Percentiles rank a stretch among this genome's conserved stretches.
phyloP scores from a whole-genome alignment of 92 coral and sea anemone species.

The Parazoanthus atlanticus region DNA sequence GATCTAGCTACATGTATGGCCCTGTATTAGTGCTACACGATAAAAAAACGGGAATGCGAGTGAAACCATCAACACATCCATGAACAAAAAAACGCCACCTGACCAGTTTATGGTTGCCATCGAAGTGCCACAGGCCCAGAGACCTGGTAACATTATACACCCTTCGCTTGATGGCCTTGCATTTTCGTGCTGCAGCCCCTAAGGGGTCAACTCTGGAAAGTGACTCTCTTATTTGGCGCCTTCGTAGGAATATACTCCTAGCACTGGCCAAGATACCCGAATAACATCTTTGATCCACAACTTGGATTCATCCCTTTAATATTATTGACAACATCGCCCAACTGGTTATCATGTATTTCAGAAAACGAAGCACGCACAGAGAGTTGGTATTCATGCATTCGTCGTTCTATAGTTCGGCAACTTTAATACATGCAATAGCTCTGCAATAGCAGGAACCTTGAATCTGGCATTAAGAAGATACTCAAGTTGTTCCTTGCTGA shows the following conservation, averaged over 20 bases:
- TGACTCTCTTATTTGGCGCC: constrained; percentile 60
- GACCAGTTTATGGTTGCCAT: constrained; percentile 14
- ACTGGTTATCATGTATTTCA: constrained; percentile 46
- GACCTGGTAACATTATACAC: constrained; percentile 40
- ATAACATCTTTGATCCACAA: constrained; percentile 72
- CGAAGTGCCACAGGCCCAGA: constrained; percentile 8
- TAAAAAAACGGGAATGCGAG: neutral
- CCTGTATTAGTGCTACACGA: neutral
- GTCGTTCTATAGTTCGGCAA: constrained; percentile 36
- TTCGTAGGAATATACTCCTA: constrained; percentile 53
- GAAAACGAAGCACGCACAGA: constrained; percentile 30
- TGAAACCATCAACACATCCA: too few species aligned
- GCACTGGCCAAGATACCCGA: constrained; percentile 65
- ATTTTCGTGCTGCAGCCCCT: constrained; percentile 27
- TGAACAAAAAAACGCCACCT: constrained; percentile 39
- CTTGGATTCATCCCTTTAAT: constrained; percentile 52
- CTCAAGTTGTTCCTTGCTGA: constrained; percentile 60
- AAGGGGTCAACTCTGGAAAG: constrained; percentile 66
- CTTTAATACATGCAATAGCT: neutral
- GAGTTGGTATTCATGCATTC: constrained; percentile 32
- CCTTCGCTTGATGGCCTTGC: constrained; percentile 37
- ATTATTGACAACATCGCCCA: constrained; percentile 51
- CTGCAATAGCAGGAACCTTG: constrained; percentile 44
- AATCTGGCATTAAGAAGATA: constrained; percentile 43
- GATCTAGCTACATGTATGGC: too few species aligned